A percentile compares a stretch with the other conserved stretches of the same genome.
Evolutionary conservation across 2,797 vertebrate genomes (phyloP).

Genomic region (Bradypus variegatus): DNA sequence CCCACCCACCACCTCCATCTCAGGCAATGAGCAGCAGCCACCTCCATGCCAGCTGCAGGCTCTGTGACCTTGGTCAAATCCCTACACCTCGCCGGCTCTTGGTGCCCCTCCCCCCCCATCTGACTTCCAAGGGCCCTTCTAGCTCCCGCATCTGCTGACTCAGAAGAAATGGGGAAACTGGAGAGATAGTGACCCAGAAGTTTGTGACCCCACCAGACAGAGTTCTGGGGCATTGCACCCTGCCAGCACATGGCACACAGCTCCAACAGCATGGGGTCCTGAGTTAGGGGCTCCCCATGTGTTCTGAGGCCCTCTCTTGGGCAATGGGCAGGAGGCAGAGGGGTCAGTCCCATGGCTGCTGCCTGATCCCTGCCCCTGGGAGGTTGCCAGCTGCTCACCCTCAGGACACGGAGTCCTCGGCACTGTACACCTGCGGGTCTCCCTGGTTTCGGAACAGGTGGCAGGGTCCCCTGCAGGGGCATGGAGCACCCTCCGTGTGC

Average conservation of each 20-base stretch:
- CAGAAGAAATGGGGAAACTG: not conserved
- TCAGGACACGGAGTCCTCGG: conserved; percentile 83
- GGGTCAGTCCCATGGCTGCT: not conserved
- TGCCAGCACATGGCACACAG: not conserved
- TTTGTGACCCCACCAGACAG: not conserved
- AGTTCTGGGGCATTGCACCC: not conserved
- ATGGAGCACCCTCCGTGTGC: conserved; percentile 79
- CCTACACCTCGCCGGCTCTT: not conserved
- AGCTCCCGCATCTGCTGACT: not conserved
- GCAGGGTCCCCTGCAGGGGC: conserved; percentile 75
- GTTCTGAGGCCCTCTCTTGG: not conserved
- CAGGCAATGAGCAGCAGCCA: not conserved
- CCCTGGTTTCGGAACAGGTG: conserved; percentile 79
- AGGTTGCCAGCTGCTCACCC: conserved; percentile 65
- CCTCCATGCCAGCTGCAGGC: not conserved
- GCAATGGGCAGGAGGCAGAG: not conserved
- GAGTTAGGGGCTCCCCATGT: not conserved
- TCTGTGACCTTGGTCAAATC: not conserved
- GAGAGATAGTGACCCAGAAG: not conserved
- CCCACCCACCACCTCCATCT: not conserved
- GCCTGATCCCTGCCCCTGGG: not conserved
- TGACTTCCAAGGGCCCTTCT: not conserved
- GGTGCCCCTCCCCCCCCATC: not conserved
- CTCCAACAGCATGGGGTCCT: not conserved
- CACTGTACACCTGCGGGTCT: conserved; percentile 84